Evolutionary conservation across 2,797 vertebrate genomes (phyloP).

Genomic region (Novumbra hubbsi): DNA sequence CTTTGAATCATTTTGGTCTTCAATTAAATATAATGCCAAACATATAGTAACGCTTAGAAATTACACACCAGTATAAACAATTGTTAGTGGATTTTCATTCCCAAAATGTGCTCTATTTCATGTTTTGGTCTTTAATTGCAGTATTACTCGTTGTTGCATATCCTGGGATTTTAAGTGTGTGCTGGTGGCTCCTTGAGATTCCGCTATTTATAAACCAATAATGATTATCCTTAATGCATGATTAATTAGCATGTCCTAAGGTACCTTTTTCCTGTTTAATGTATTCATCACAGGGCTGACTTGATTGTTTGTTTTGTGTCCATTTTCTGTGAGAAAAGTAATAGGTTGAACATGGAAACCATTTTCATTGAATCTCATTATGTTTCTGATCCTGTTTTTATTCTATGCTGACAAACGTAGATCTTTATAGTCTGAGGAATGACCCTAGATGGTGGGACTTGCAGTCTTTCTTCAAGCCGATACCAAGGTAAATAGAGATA

Average conservation of each 20-base stretch:
- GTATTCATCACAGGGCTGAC: slow-evolving; percentile 62
- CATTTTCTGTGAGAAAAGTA: slow-evolving; percentile 47
- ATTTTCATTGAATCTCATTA: slow-evolving; percentile 61
- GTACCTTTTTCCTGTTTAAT: slow-evolving; percentile 56
- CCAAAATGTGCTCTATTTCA: neutral
- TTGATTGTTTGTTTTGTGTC: slow-evolving; percentile 60
- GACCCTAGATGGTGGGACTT: slow-evolving; percentile 41
- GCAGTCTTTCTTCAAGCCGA: too few species aligned
- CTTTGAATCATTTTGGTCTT: neutral
- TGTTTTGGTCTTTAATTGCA: slow-evolving; percentile 71
- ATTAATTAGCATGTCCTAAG: slow-evolving; percentile 77
- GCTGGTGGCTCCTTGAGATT: slow-evolving; percentile 67
- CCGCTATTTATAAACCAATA: slow-evolving; percentile 73
- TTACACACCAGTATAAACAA: neutral
- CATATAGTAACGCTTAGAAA: neutral
- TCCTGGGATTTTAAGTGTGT: slow-evolving; percentile 65
- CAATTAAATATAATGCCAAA: neutral
- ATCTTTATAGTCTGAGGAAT: slow-evolving; percentile 50
- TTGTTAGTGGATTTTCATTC: neutral
- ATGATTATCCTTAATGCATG: slow-evolving; percentile 78
- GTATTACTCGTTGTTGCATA: slow-evolving; percentile 73
- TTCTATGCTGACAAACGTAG: slow-evolving; percentile 59
- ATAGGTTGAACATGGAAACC: slow-evolving; percentile 19
- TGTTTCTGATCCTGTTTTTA: slow-evolving; percentile 58
- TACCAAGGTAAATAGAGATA: neutral